A percentile compares a stretch with the other conserved stretches of the same genome.
Evolutionary conservation across 1,140 invertebrate genomes (phyloP).

Genomic region (Chelonus insularis): DNA sequence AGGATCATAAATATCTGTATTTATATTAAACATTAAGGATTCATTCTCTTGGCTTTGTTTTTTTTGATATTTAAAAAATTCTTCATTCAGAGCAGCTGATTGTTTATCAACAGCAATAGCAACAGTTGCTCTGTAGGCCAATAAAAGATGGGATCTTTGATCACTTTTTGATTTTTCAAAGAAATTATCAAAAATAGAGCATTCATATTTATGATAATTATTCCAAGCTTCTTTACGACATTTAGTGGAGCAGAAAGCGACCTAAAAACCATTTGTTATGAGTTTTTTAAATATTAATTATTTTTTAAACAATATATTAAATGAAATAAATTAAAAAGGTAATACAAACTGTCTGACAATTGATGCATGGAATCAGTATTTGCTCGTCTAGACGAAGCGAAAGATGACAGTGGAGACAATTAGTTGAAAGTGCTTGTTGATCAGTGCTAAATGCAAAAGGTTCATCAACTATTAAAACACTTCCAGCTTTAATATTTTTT

Average conservation of each 20-base stretch:
- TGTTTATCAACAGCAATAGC: slow-evolving; percentile 39
- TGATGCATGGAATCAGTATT: slow-evolving; percentile 56
- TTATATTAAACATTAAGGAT: slow-evolving; percentile 45
- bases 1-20: slow-evolving; percentile 37
- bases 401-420: slow-evolving; percentile 63
- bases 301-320: too few species aligned
- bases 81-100: slow-evolving; percentile 33
- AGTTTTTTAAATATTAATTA: slow-evolving; percentile 18
- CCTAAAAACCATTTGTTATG: slow-evolving; percentile 40
- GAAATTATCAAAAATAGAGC: slow-evolving; percentile 58
- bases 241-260: slow-evolving; percentile 58
- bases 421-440: slow-evolving; percentile 46
- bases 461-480: slow-evolving; percentile 55
- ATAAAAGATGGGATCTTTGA: slow-evolving; percentile 52
- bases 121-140: slow-evolving; percentile 62
- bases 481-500: slow-evolving; percentile 52
- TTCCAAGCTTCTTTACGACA: slow-evolving; percentile 59
- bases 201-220: slow-evolving; percentile 63
- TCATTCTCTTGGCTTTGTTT: slow-evolving; percentile 34
- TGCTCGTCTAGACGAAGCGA: slow-evolving; percentile 42
- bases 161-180: slow-evolving; percentile 36
- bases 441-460: slow-evolving; percentile 58
- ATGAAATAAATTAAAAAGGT: slow-evolving; percentile 4
- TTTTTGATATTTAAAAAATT: slow-evolving; percentile 56
- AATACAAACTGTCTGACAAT: slow-evolving; percentile 59